Evolutionary conservation across 2,113 vertebrate genomes (phyloP).

Genomic region (Vireo altiloquus): DNA sequence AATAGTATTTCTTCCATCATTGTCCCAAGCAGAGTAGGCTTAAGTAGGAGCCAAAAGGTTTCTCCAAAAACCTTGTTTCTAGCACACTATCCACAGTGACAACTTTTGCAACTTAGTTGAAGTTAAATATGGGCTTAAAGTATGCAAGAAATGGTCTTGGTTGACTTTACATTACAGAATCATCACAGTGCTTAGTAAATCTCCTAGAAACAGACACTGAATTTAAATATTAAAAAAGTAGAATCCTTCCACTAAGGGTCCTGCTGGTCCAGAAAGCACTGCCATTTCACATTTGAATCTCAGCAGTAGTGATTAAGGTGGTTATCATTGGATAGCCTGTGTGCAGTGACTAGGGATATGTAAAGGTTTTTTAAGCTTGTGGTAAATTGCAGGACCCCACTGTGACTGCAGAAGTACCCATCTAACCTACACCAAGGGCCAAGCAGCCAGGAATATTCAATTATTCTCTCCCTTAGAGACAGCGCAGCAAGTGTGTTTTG

Average conservation of each 20-base stretch:
- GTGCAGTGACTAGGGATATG: background rate
- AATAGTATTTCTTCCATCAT: background rate
- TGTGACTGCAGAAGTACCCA: background rate
- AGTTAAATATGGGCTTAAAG: background rate
- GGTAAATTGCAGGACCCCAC: background rate
- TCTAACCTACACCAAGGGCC: background rate
- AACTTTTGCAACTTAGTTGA: background rate
- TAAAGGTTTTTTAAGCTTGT: background rate
- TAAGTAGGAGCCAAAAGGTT: background rate
- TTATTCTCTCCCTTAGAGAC: background rate
- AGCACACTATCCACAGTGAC: background rate
- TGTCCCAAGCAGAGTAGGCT: background rate
- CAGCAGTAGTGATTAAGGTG: background rate
- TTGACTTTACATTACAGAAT: background rate
- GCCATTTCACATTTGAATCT: background rate
- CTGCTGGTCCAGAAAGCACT: background rate
- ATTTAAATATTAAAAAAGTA: background rate
- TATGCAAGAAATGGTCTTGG: background rate
- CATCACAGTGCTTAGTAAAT: background rate
- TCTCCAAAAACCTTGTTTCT: background rate
- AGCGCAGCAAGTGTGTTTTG: background rate
- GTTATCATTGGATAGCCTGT: background rate
- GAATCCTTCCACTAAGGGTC: background rate
- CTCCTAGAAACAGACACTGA: background rate
- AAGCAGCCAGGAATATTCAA: background rate